A percentile compares a stretch with the other conserved stretches of the same genome.
Conservation (phyloP, 2,797 vertebrate genomes). For the Oreochromis grahami region DNA sequence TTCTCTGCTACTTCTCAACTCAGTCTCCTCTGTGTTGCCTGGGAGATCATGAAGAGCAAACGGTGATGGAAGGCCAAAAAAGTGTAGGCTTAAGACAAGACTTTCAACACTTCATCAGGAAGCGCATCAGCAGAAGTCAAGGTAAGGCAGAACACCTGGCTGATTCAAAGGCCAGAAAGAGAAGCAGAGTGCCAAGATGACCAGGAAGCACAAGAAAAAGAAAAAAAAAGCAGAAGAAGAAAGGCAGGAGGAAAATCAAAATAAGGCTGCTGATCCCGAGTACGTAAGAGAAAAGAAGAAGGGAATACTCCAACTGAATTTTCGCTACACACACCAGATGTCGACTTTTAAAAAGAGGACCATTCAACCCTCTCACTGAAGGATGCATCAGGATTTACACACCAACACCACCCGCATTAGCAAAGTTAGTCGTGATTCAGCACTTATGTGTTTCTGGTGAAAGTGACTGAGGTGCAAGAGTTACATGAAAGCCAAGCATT, state of each 20-base stretch:
- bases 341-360: background rate
- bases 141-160: conserved; percentile 3
- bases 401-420: background rate
- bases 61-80: conserved; percentile 46
- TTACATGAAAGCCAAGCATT: background rate
- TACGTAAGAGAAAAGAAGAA: conserved; percentile 1
- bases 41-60: conserved; percentile 77
- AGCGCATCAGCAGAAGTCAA: conserved; percentile 35
- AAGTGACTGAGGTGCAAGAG: background rate
- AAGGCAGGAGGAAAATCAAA: conserved; percentile 3
- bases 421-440: background rate
- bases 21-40: conserved; percentile 68
- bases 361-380: background rate
- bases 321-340: background rate
- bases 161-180: conserved; percentile 36
- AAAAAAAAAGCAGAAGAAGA: background rate
- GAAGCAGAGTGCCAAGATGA: conserved; percentile 27
- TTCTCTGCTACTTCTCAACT: conserved; percentile 58
- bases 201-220: conserved; percentile 2
- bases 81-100: conserved; percentile 1
- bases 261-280: conserved; percentile 16
- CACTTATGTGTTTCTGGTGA: background rate
- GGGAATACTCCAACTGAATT: background rate
- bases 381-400: background rate
- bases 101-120: conserved; percentile 29